phyloP scores from a whole-genome alignment of 2,797 vertebrate genomes.

The Arnoldichthys spilopterus region DNA sequence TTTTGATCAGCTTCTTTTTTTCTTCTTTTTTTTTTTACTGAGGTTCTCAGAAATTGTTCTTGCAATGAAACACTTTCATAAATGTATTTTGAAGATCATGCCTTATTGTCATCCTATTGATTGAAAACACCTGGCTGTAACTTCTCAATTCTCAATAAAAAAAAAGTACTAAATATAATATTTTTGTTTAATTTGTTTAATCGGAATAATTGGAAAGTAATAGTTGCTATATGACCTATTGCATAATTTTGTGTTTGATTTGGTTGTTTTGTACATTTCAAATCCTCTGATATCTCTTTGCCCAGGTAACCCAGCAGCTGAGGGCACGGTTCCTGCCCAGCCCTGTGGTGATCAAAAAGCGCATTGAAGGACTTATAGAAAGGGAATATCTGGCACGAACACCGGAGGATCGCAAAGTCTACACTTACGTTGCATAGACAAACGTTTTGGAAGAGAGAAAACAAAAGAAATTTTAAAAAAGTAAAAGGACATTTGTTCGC shows the following conservation, averaged over 20 bases:
- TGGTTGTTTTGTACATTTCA: neutral
- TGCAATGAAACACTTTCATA: no score
- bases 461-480: slow-evolving; percentile 57
- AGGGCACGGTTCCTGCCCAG: slow-evolving; percentile 95
- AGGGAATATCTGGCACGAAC: slow-evolving; percentile 99
- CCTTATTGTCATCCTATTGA: no score
- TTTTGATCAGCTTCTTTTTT: no score
- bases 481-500: slow-evolving; percentile 85
- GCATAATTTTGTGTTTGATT: neutral
- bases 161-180: no score
- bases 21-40: no score
- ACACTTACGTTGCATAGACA: slow-evolving; percentile 96
- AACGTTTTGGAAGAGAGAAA: slow-evolving; percentile 54
- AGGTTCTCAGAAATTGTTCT: no score
- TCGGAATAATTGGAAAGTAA: no score
- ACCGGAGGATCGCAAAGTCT: slow-evolving; percentile 98
- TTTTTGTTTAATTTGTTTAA: no score
- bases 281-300: slow-evolving; percentile 39
- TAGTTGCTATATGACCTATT: no score
- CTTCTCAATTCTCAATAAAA: no score
- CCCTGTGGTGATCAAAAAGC: slow-evolving; percentile 98
- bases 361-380: slow-evolving; percentile 99
- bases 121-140: no score
- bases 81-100: no score
- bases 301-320: slow-evolving; percentile 96